phyloP scores from a whole-genome alignment of 2,113 vertebrate genomes.

The Callorhinus ursinus region DNA sequence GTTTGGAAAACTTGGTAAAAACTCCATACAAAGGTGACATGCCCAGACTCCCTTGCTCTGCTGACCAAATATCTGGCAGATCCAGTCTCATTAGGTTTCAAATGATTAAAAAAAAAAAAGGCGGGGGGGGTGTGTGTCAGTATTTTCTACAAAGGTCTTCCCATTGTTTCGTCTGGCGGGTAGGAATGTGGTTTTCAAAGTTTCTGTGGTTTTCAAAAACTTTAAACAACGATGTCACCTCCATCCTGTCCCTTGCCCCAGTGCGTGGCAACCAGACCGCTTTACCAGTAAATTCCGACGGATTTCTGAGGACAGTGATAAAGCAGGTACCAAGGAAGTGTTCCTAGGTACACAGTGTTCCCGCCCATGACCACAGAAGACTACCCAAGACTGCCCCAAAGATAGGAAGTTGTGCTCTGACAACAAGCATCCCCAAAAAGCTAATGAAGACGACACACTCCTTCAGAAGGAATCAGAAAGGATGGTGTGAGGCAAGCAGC shows the following conservation, averaged over 20 bases:
- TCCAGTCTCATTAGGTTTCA: background rate
- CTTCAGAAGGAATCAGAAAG: slow-evolving; percentile 2
- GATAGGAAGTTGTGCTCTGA: background rate
- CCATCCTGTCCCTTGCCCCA: background rate
- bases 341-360: background rate
- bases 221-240: background rate
- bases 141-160: background rate
- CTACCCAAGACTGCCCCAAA: background rate
- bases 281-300: background rate
- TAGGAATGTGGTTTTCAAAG: background rate
- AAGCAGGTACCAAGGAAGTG: background rate
- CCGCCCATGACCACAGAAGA: background rate
- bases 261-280: background rate
- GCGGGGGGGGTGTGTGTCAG: background rate
- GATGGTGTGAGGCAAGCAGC: background rate
- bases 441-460: background rate
- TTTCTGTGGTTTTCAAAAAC: background rate
- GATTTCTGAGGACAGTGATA: background rate
- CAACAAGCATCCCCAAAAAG: background rate
- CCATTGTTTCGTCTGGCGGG: background rate
- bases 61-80: background rate
- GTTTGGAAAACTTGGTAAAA: background rate
- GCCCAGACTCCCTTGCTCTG: background rate
- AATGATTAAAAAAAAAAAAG: background rate
- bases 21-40: background rate